A percentile compares a stretch with the other conserved stretches of the same genome.
These are phyloP conservation scores for Eulemur albifrons DNA, from an alignment of 2,797 vertebrate species.

Conservation along the genomic window DNA sequence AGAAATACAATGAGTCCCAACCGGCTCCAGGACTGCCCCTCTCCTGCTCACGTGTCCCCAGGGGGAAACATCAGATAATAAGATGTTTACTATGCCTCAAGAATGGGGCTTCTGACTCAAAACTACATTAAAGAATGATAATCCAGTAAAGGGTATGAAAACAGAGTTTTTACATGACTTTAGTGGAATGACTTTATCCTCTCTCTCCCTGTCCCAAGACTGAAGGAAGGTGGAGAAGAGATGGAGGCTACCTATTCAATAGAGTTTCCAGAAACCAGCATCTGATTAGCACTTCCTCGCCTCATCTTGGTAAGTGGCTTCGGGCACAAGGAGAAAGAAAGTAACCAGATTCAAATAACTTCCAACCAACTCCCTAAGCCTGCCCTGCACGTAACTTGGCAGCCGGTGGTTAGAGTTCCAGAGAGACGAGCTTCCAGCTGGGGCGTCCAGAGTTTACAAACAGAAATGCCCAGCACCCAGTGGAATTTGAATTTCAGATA, in stretches of 20 bases:
- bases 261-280: conserved; percentile 62
- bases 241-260: not conserved
- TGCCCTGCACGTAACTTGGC: not conserved
- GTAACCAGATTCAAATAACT: conserved; percentile 24
- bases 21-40: not conserved
- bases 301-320: not conserved
- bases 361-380: not conserved
- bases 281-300: not conserved
- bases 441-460: not conserved
- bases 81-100: not conserved
- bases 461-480: not conserved
- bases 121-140: not conserved
- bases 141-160: not conserved
- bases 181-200: not conserved
- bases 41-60: not conserved
- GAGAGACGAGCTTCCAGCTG: not conserved
- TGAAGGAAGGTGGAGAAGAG: not conserved
- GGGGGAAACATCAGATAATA: not conserved
- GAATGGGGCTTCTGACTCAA: not conserved
- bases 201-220: not conserved
- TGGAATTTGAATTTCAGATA: not conserved
- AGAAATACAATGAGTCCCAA: not conserved
- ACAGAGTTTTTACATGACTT: not conserved
- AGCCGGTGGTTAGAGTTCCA: not conserved
- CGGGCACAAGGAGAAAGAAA: conserved; percentile 8